Evolutionary conservation across 2,797 vertebrate species (phyloP).

Genomic region (Tarsius wallacei): DNA sequence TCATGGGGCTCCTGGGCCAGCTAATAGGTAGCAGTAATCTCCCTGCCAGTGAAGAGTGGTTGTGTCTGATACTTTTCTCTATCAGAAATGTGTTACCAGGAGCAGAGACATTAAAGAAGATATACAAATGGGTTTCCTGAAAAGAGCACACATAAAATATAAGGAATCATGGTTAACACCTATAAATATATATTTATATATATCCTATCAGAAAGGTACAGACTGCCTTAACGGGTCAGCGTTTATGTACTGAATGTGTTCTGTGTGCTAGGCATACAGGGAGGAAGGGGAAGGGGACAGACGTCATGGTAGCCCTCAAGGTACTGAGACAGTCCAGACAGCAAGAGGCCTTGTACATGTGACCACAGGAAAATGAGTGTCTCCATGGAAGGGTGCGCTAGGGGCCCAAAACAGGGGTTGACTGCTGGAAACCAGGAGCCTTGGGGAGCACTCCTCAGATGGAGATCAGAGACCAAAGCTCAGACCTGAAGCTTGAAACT

Average conservation of each 20-base stretch:
- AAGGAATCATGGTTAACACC: not conserved
- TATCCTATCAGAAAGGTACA: not conserved
- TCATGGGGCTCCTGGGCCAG: not conserved
- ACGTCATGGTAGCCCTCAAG: not conserved
- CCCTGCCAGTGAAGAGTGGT: not conserved
- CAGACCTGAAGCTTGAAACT: not conserved
- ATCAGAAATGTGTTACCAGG: not conserved
- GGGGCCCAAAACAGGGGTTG: accelerated
- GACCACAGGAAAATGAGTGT: not conserved
- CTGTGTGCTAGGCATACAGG: not conserved
- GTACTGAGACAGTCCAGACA: not conserved
- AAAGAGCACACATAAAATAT: not conserved
- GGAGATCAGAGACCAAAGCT: not conserved
- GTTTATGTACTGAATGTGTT: not conserved
- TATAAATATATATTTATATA: too few species aligned
- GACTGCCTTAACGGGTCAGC: not conserved
- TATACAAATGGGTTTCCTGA: not conserved
- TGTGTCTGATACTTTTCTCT: not conserved
- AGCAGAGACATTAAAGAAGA: not conserved
- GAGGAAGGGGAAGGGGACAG: too few species aligned
- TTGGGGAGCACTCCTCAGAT: not conserved
- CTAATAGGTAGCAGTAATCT: not conserved
- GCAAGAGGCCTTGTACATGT: too few species aligned
- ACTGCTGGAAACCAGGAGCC: not conserved
- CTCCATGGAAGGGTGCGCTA: not conserved